Conservation (phyloP, 2,113 vertebrate species). For the Gorilla gorilla region DNA sequence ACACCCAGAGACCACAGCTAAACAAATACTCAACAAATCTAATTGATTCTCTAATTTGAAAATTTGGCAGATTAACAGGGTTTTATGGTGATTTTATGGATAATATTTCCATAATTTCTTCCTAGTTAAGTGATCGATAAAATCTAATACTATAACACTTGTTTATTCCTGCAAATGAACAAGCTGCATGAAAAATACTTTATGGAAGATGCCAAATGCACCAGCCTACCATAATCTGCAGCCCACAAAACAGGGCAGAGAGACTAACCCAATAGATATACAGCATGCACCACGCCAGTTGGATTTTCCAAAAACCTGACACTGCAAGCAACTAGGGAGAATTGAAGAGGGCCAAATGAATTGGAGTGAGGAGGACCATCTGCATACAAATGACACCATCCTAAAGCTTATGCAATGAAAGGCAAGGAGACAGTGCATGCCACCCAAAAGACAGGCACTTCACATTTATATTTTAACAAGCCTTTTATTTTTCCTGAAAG, state of each 20-base stretch:
- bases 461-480: neutral
- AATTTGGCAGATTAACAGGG: conserved; percentile 63
- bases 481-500: conserved; percentile 9
- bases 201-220: neutral
- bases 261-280: neutral
- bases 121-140: conserved; percentile 64
- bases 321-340: neutral
- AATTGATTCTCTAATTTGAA: conserved; percentile 68
- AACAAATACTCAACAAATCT: conserved; percentile 71
- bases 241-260: neutral
- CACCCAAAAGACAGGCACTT: neutral
- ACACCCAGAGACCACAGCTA: conserved; percentile 54
- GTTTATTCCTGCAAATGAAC: conserved; percentile 52
- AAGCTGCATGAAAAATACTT: neutral
- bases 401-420: neutral
- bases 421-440: neutral
- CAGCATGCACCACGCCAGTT: rapidly evolving
- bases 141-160: conserved; percentile 41
- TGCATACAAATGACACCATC: neutral
- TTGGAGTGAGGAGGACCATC: neutral
- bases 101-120: conserved; percentile 70
- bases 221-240: neutral
- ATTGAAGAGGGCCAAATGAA: neutral
- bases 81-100: conserved; percentile 62
- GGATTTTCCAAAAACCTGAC: neutral